phyloP scores from a whole-genome alignment of 2,888 invertebrate genomes.

The Koerneria pararmatus region DNA sequence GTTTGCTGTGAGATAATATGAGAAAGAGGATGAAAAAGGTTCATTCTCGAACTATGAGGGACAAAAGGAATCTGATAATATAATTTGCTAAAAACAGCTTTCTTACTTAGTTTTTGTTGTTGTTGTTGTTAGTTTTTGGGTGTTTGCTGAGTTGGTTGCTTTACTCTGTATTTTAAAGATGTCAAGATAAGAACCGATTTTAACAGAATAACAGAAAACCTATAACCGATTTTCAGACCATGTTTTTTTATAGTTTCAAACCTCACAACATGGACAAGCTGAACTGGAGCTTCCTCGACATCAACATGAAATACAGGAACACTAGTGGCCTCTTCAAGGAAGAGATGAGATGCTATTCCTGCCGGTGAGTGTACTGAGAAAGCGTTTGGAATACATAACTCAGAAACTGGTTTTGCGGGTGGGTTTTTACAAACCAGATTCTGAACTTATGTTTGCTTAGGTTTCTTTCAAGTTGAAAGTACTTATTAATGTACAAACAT shows the following conservation, averaged over 20 bases:
- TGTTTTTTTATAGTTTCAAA: slow-evolving; percentile 37
- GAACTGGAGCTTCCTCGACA: slow-evolving; percentile 52
- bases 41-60: no score
- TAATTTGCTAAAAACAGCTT: no score
- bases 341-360: slow-evolving; percentile 48
- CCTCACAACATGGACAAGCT: slow-evolving; percentile 54
- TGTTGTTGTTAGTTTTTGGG: neutral
- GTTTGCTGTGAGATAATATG: no score
- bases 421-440: no score
- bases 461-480: no score
- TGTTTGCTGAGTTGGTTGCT: neutral
- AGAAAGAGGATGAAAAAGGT: no score
- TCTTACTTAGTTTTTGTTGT: no score
- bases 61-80: no score
- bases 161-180: neutral
- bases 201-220: no score
- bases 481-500: no score
- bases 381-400: neutral
- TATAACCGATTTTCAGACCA: neutral
- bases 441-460: no score
- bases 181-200: neutral
- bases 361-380: slow-evolving; percentile 27
- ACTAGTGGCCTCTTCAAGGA: slow-evolving; percentile 40
- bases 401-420: no score
- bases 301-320: slow-evolving; percentile 36